Evolutionary conservation across 1,140 invertebrate genomes (phyloP), one percentile per base, ranked within the genome.

Genomic region (Babylonia areolata): DNA sequence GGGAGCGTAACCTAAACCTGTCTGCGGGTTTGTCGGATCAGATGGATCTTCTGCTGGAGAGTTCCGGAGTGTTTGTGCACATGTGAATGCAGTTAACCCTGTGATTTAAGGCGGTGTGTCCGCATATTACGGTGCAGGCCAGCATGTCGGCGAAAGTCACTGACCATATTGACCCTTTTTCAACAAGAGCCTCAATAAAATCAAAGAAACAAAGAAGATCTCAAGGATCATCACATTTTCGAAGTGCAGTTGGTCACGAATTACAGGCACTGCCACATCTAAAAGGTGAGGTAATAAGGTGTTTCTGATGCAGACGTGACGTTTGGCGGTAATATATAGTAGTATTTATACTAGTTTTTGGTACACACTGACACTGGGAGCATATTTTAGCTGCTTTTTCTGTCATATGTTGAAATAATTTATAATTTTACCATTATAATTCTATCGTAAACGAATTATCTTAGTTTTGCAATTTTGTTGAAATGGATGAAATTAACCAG

Each of bases 191-290:
- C 79, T 90, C 93, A 73, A 92, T 94, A 69, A 94, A 94, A 90
- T 91, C 93, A 40, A 94, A 94, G 90, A 94, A 94, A 88, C 94
- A 94, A 88, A 94, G 94, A 90, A 89, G 93, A 90, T 93, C 93
- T 89, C 94, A 94, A 88, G 94, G 94, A 84, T 94, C 94, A 81
- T 94, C 94, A 85, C 94, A 94, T 91, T 94, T 94, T 91, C 90
- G 93, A 86, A 93, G 93, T 86, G 94, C 94, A 91, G 93, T 92
- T 92, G 92, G 93, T 64, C 92, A 93, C 64, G 94, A 94, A 91
- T 87, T 94, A 69, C 92, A 92, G 82, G 92, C 93, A 69, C 91
- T 94, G 87, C 93, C 94, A 87, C 93, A 93, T 89, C 90, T 94
- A 51, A 94, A 94, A 94, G 93, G 93, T 94, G 90, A 89, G 90